Conservation (phyloP, 2,797 vertebrate genomes). For the Enteromius paludinosus region DNA sequence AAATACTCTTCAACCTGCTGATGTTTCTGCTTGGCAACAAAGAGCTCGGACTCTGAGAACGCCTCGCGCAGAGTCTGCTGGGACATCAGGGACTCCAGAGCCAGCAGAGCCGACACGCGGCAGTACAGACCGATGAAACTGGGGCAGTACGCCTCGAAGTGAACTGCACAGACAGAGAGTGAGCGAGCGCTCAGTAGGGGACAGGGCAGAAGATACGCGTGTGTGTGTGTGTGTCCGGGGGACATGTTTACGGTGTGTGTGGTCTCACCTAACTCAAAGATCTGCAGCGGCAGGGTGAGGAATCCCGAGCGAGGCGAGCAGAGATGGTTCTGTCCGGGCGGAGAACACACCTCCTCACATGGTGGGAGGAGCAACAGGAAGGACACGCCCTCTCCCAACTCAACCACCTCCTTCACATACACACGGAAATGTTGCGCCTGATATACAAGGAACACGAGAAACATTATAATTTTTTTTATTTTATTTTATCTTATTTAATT, state of each 20-base stretch:
- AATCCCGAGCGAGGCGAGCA: constrained; percentile 86
- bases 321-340: constrained; percentile 89
- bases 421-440: constrained; percentile 90
- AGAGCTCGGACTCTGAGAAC: constrained; percentile 87
- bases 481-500: neutral
- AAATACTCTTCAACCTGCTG: constrained; percentile 89
- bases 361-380: constrained; percentile 90
- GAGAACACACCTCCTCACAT: constrained; percentile 88
- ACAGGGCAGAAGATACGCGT: neutral
- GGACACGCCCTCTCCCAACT: constrained; percentile 88
- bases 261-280: constrained; percentile 90
- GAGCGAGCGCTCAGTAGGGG: neutral
- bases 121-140: constrained; percentile 90
- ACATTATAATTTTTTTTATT: neutral
- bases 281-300: constrained; percentile 88
- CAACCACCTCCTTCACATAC: constrained; percentile 90
- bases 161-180: constrained; percentile 74
- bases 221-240: neutral
- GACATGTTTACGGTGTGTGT: neutral
- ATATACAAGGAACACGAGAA: neutral
- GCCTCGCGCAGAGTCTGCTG: constrained; percentile 91
- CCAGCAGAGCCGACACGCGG: constrained; percentile 86
- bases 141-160: constrained; percentile 86
- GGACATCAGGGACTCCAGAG: constrained; percentile 89
- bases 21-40: constrained; percentile 86